These are phyloP conservation scores for Sebastes diaconus DNA, from an alignment of 2,797 vertebrate genomes.

Conservation along the genomic window DNA sequence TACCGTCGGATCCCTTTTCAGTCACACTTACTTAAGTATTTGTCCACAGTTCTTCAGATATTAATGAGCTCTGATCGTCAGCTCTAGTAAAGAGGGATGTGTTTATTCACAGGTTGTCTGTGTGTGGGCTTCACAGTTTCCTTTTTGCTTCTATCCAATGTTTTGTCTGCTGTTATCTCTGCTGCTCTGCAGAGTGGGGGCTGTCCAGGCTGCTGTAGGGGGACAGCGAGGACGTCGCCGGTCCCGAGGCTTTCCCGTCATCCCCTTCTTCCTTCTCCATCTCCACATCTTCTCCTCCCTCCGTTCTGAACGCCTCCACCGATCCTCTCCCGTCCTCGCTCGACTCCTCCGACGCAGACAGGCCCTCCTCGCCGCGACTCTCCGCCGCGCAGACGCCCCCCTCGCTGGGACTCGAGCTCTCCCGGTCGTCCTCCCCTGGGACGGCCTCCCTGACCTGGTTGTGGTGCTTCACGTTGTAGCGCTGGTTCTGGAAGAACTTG, in stretches of 20 bases:
- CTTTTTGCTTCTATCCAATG: background rate
- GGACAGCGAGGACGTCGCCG: slow-evolving; percentile 51
- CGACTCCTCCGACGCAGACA: slow-evolving; percentile 88
- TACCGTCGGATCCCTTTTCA: background rate
- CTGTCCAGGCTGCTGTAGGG: slow-evolving; percentile 69
- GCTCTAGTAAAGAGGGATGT: slow-evolving; percentile 23
- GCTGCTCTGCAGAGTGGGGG: slow-evolving; percentile 66
- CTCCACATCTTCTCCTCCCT: slow-evolving; percentile 30
- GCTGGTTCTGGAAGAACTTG: slow-evolving; percentile 99
- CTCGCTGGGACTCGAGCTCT: slow-evolving; percentile 45
- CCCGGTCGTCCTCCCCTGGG: slow-evolving; percentile 53
- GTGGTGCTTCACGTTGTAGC: slow-evolving; percentile 96
- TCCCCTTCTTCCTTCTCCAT: slow-evolving; percentile 56
- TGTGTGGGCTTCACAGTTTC: slow-evolving; percentile 35
- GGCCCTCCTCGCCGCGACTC: slow-evolving; percentile 82
- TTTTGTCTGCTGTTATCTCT: slow-evolving; percentile 65
- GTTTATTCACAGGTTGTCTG: slow-evolving; percentile 25
- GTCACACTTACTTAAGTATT: slow-evolving; percentile 15
- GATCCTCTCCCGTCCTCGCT: slow-evolving; percentile 87
- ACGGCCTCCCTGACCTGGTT: slow-evolving; percentile 86
- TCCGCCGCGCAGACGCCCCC: slow-evolving; percentile 39
- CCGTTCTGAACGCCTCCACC: slow-evolving; percentile 75
- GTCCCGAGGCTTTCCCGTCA: slow-evolving; percentile 51
- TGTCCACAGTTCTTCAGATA: slow-evolving; percentile 31
- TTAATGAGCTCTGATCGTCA: slow-evolving; percentile 35